Conservation (phyloP, 1,140 invertebrate species). For the Muscidifurax raptorellus region DNA sequence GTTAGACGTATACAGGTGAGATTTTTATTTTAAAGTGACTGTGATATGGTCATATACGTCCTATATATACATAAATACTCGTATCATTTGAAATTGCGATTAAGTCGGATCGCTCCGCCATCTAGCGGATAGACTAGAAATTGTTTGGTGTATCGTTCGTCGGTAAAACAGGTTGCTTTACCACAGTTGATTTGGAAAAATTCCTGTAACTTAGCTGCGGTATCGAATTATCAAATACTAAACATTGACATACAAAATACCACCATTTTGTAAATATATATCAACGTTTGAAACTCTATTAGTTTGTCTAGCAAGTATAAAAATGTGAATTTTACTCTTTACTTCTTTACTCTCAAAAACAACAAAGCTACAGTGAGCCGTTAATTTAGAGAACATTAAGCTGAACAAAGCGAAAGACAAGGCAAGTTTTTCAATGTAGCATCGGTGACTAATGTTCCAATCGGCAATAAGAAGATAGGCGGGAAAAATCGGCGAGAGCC, state of each 20-base stretch:
- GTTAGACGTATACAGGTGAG: slow-evolving; percentile 72
- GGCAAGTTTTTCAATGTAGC: neutral
- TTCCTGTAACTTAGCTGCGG: neutral
- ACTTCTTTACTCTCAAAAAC: no score
- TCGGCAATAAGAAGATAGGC: neutral
- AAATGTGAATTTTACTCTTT: no score
- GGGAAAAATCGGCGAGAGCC: neutral
- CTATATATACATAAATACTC: neutral
- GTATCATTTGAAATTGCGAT: neutral
- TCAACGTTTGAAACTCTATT: no score
- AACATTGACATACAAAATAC: no score
- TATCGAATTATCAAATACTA: no score
- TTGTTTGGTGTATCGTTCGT: neutral
- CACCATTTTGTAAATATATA: no score
- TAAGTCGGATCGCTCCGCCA: slow-evolving; percentile 44
- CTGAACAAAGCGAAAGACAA: neutral
- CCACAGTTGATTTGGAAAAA: no score
- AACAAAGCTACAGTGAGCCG: no score
- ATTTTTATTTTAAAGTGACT: slow-evolving; percentile 40
- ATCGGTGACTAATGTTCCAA: neutral
- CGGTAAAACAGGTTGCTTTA: slow-evolving; percentile 4
- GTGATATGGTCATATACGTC: slow-evolving; percentile 35
- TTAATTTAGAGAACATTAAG: no score
- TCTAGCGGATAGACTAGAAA: slow-evolving; percentile 52
- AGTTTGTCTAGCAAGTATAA: no score